Conservation (phyloP, 92 coral and sea anemone species). For the Epizoanthus fatuus region DNA sequence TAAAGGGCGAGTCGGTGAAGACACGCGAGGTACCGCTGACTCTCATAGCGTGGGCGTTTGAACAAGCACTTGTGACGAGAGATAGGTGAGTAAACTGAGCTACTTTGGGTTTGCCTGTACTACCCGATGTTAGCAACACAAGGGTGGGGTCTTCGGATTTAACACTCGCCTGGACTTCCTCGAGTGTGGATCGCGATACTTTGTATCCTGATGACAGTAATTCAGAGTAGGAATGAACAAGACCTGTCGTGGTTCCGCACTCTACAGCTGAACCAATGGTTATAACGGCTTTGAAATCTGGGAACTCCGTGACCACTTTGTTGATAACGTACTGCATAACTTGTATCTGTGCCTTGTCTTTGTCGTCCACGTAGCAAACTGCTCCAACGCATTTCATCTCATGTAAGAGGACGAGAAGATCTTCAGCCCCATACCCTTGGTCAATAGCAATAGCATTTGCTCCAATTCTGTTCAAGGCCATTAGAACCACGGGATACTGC, state of each 20-base stretch:
- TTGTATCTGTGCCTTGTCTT: not conserved
- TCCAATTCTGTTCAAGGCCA: no score
- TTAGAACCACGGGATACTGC: no score
- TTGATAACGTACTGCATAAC: no score
- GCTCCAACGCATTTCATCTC: not conserved
- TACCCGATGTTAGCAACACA: not conserved
- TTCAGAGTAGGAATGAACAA: conserved; percentile 9
- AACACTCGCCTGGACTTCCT: conserved; percentile 5
- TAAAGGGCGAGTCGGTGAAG: not conserved
- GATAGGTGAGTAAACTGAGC: conserved; percentile 14
- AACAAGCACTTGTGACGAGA: not conserved
- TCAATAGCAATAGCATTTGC: not conserved
- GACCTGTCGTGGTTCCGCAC: not conserved
- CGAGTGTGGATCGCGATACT: not conserved
- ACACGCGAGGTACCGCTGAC: not conserved
- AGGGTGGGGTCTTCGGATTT: not conserved
- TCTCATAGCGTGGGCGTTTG: not conserved
- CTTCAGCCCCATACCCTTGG: not conserved
- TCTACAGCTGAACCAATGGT: not conserved
- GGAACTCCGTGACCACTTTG: no score
- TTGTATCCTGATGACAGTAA: not conserved
- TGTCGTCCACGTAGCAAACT: not conserved
- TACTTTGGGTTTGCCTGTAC: conserved; percentile 1
- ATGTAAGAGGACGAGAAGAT: not conserved
- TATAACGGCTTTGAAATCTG: no score